Evolutionary conservation across 2,113 vertebrate species (phyloP).

Genomic region (Calypte anna): DNA sequence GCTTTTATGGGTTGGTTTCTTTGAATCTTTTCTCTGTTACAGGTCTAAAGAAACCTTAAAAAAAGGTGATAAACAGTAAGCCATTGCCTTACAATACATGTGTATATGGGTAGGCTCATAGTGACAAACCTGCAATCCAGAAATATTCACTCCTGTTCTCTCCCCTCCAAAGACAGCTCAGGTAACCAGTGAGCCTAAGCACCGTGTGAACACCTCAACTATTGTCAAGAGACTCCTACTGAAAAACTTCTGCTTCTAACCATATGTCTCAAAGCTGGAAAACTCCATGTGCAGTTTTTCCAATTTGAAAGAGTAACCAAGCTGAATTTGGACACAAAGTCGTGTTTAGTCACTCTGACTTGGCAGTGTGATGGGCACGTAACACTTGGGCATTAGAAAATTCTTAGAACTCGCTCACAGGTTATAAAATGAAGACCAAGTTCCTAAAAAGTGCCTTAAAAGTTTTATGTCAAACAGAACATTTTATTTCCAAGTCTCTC

Average conservation of each 20-base stretch:
- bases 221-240: neutral
- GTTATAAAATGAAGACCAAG: neutral
- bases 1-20: neutral
- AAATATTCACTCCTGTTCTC: neutral
- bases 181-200: neutral
- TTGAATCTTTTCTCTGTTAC: neutral
- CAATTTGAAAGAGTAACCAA: neutral
- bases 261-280: neutral
- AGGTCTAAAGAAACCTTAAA: neutral
- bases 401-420: neutral
- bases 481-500: neutral
- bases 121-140: neutral
- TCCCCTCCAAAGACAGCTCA: neutral
- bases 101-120: neutral
- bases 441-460: neutral
- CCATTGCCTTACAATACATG: neutral
- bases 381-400: neutral
- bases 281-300: neutral
- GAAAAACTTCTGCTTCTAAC: neutral
- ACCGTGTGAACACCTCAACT: neutral
- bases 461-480: neutral
- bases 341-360: neutral
- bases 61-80: neutral
- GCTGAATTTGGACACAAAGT: neutral
- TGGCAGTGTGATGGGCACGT: fast-evolving